These are phyloP conservation scores for Platanista minor DNA, from an alignment of 2,113 vertebrate genomes.

Conservation along the genomic window DNA sequence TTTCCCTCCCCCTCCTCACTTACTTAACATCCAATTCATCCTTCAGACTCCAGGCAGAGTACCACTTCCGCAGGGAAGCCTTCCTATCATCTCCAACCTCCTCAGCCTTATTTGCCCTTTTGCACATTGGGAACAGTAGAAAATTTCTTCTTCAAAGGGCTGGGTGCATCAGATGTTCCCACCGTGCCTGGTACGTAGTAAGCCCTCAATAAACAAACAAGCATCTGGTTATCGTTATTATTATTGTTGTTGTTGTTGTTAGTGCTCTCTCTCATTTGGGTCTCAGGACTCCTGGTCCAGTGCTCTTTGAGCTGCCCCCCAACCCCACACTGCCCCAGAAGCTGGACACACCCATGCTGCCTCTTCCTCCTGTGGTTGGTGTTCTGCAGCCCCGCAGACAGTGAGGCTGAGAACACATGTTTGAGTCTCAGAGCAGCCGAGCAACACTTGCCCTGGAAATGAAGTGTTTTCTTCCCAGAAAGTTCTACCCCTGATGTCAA, in stretches of 20 bases:
- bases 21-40: not conserved
- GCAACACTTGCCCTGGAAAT: not conserved
- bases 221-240: rapidly evolving
- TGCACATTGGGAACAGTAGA: not conserved
- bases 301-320: not conserved
- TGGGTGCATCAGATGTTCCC: not conserved
- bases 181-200: rapidly evolving
- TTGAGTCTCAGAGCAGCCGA: not conserved
- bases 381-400: not conserved
- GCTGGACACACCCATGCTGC: rapidly evolving
- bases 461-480: not conserved
- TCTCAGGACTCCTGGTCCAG: not conserved
- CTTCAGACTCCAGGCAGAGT: not conserved
- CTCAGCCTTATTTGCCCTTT: not conserved
- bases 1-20: not conserved
- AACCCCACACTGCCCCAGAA: not conserved
- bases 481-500: not conserved
- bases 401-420: not conserved
- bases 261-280: too few relatives aligned
- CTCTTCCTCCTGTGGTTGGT: rapidly evolving
- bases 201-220: not conserved
- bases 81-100: not conserved
- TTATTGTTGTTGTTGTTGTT: not conserved
- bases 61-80: not conserved
- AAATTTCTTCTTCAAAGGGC: not conserved